A percentile compares a stretch with the other conserved stretches of the same genome.
These are phyloP conservation scores for Bombus polaris DNA, from an alignment of 1,140 invertebrate species.

Conservation along the genomic window DNA sequence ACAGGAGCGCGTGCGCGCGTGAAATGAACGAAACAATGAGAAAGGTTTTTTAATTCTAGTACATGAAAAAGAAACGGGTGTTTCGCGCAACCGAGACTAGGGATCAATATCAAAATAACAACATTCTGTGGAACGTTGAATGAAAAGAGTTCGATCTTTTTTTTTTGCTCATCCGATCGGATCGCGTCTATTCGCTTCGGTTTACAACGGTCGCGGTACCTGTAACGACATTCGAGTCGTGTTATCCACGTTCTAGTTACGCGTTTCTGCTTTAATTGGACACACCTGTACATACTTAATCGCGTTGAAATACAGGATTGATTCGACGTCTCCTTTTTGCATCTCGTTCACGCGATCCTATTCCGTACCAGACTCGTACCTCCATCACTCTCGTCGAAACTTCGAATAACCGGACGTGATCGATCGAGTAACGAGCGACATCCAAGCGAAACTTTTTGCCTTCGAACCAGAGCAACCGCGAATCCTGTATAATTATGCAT, in stretches of 20 bases:
- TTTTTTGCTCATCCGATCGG: background rate
- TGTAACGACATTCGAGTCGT: constrained; percentile 23
- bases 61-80: background rate
- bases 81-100: background rate
- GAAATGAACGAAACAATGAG: background rate
- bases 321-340: constrained; percentile 1
- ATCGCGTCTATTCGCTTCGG: constrained; percentile 32
- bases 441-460: no score
- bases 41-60: background rate
- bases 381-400: background rate
- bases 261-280: constrained; percentile 31
- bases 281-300: constrained; percentile 32
- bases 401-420: background rate
- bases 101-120: background rate
- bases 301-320: constrained; percentile 17
- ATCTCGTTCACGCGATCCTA: background rate
- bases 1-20: rapidly evolving
- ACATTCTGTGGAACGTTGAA: background rate
- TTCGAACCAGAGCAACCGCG: background rate
- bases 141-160: background rate
- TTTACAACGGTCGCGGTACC: constrained; percentile 1
- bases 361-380: background rate
- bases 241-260: constrained; percentile 43
- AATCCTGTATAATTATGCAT: background rate
- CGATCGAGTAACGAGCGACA: background rate